Percentiles rank a stretch among this genome's conserved stretches.
phyloP scores from a whole-genome alignment of 1,140 invertebrate species.

The Bombus picipes region DNA sequence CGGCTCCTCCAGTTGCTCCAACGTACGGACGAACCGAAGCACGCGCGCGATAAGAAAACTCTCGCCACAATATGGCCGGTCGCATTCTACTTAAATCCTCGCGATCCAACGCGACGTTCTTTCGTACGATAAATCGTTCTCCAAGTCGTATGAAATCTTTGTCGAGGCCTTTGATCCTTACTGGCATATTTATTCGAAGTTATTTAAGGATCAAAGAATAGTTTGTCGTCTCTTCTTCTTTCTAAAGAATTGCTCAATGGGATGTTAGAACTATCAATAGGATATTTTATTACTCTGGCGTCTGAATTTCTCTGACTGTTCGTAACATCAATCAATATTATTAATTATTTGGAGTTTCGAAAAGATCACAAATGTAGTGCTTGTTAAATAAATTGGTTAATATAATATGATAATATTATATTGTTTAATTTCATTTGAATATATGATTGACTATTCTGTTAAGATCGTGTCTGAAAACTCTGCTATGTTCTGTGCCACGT shows the following conservation, averaged over 20 bases:
- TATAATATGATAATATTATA: too few relatives aligned
- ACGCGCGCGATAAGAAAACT: constrained; percentile 59
- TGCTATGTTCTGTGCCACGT: too few relatives aligned
- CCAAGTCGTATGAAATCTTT: constrained; percentile 8
- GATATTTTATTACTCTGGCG: too few relatives aligned
- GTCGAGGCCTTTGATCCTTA: constrained; percentile 21
- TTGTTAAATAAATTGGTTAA: too few relatives aligned
- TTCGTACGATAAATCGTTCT: background rate
- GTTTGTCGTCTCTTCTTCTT: background rate
- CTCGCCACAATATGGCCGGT: constrained; percentile 54
- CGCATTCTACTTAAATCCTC: constrained; percentile 59
- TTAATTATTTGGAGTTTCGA: too few relatives aligned
- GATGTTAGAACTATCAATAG: background rate
- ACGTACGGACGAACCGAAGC: constrained; percentile 48
- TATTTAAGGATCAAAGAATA: background rate
- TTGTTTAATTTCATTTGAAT: too few relatives aligned
- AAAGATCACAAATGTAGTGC: too few relatives aligned
- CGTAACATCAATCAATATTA: too few relatives aligned
- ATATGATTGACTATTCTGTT: too few relatives aligned
- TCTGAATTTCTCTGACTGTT: too few relatives aligned
- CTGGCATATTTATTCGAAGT: constrained; percentile 18
- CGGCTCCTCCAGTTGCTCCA: constrained; percentile 32
- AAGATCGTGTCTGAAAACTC: too few relatives aligned
- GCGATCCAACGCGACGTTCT: constrained; percentile 5
- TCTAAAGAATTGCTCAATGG: background rate